Evolutionary conservation across 2,888 invertebrate species (phyloP).

Genomic region (Saturnia pavonia): DNA sequence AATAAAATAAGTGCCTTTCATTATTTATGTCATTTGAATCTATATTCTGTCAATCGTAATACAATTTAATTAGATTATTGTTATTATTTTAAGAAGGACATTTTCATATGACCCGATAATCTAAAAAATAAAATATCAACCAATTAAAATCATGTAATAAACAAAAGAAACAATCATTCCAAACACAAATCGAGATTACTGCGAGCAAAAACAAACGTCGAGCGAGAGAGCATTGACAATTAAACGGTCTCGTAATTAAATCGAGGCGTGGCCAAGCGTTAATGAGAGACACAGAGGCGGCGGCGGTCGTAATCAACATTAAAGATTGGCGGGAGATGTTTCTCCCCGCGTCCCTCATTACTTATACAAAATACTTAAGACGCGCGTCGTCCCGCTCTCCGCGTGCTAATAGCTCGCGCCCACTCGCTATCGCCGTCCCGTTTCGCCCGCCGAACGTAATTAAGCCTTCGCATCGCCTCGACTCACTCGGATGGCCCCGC

Average conservation of each 20-base stretch:
- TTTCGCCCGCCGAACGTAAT: slow-evolving; percentile 77
- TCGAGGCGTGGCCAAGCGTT: slow-evolving; percentile 77
- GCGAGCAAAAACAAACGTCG: slow-evolving; percentile 56
- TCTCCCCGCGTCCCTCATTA: slow-evolving; percentile 80
- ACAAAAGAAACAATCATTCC: slow-evolving; percentile 39
- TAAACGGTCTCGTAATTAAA: slow-evolving; percentile 75
- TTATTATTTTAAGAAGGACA: neutral
- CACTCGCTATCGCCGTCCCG: slow-evolving; percentile 79
- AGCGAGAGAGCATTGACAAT: slow-evolving; percentile 57
- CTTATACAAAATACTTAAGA: slow-evolving; percentile 83
- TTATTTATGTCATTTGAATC: too few species aligned
- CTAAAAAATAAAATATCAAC: slow-evolving; percentile 19
- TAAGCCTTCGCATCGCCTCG: slow-evolving; percentile 79
- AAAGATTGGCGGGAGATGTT: slow-evolving; percentile 82
- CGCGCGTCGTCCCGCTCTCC: slow-evolving; percentile 83
- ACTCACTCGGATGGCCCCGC: slow-evolving; percentile 70
- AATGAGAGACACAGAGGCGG: slow-evolving; percentile 79
- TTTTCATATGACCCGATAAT: neutral
- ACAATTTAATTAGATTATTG: neutral
- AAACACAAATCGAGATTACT: slow-evolving; percentile 46
- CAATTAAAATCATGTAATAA: slow-evolving; percentile 52
- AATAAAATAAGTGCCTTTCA: neutral
- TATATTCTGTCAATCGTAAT: neutral
- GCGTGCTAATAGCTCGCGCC: slow-evolving; percentile 85
- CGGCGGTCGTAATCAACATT: slow-evolving; percentile 79